A percentile compares a stretch with the other conserved stretches of the same genome.
Evolutionary conservation across 1,140 invertebrate genomes (phyloP).

Genomic region (Mylabris phalerata): DNA sequence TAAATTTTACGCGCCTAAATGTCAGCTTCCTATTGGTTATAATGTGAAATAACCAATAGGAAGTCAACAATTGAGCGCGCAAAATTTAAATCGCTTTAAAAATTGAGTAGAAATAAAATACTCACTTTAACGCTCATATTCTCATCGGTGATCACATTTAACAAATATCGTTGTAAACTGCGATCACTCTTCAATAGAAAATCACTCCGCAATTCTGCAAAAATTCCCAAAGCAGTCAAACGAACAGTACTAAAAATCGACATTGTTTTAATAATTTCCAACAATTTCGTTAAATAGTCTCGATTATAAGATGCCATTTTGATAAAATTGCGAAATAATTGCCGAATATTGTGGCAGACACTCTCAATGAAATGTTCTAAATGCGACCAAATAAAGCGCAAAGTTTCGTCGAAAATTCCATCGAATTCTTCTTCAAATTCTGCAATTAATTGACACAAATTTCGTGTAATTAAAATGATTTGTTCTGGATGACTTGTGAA

Average conservation of each 20-base stretch:
- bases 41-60: too few species aligned
- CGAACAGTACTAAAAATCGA: not conserved
- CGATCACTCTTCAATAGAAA: too few species aligned
- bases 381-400: not conserved
- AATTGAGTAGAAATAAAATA: too few species aligned
- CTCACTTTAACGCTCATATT: not conserved
- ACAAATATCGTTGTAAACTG: not conserved
- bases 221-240: not conserved
- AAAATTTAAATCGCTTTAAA: too few species aligned
- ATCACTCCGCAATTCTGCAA: too few species aligned
- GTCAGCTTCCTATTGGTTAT: too few species aligned
- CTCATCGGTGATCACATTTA: not conserved
- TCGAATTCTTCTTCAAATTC: not conserved
- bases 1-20: too few species aligned
- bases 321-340: not conserved
- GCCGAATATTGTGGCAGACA: not conserved
- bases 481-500: not conserved
- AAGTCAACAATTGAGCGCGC: too few species aligned
- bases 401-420: not conserved
- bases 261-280: not conserved
- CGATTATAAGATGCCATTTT: not conserved
- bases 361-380: constrained; percentile 1
- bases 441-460: not conserved
- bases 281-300: not conserved
- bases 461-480: not conserved